Evolutionary conservation across 2,888 invertebrate genomes (phyloP).

Genomic region (Reticulitermes lucifugus): DNA sequence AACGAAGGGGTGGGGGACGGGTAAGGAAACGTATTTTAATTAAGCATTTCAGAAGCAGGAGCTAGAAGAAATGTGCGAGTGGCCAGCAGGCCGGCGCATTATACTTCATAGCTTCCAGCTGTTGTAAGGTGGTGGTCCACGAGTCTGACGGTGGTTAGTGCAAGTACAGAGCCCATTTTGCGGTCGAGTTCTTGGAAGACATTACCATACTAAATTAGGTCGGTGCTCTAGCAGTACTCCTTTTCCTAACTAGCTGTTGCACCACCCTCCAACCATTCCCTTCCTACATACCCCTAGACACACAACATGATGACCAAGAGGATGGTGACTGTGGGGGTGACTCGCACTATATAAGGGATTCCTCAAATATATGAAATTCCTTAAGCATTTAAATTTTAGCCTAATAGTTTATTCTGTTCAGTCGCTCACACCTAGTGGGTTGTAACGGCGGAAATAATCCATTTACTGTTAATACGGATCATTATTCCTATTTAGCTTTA

Average conservation of each 20-base stretch:
- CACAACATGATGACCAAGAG: neutral
- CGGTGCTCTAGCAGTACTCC: conserved; percentile 36
- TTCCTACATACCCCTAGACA: neutral
- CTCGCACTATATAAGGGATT: conserved; percentile 1
- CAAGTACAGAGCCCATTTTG: conserved; percentile 34
- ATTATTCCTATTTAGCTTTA: too few species aligned
- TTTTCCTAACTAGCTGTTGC: conserved; percentile 19
- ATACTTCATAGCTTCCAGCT: conserved; percentile 44
- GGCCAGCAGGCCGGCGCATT: conserved; percentile 33
- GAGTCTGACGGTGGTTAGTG: conserved; percentile 5
- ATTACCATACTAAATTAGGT: conserved; percentile 65
- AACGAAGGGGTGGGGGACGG: conserved; percentile 2
- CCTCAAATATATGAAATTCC: neutral
- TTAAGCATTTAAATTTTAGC: neutral
- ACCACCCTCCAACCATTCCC: neutral
- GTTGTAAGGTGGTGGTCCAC: conserved; percentile 42
- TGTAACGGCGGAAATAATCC: too few species aligned
- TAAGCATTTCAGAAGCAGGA: conserved; percentile 52
- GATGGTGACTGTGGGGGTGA: neutral
- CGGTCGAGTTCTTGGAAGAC: conserved; percentile 61
- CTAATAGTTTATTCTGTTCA: too few species aligned
- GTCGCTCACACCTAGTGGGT: neutral
- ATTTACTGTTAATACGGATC: too few species aligned
- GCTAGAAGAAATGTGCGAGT: conserved; percentile 48
- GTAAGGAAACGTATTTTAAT: conserved; percentile 52